These are phyloP conservation scores for Sciurus niger DNA, from an alignment of 2,113 vertebrate species.

Conservation along the genomic window DNA sequence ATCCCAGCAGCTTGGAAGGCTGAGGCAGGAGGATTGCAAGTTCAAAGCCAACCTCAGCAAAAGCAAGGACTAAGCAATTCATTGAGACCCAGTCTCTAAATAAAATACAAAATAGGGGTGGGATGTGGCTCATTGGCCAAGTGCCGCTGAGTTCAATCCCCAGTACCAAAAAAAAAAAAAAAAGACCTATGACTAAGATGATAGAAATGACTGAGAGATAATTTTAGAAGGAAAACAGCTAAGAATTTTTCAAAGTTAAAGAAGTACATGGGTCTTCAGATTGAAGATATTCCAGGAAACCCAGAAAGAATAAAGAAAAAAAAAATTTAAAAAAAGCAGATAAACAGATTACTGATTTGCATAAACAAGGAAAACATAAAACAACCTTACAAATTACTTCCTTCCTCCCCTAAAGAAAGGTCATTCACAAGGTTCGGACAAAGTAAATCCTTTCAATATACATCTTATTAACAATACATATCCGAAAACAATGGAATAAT, in stretches of 20 bases:
- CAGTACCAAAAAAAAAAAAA: no score
- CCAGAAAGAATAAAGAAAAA: neutral
- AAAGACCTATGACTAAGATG: no score
- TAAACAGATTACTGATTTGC: neutral
- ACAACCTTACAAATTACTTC: neutral
- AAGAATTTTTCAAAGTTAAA: conserved; percentile 5
- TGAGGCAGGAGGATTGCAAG: no score
- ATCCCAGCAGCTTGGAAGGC: no score
- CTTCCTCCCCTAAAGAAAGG: neutral
- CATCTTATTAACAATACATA: neutral
- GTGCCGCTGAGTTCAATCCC: no score
- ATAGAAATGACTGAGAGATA: neutral
- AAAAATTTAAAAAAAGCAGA: neutral
- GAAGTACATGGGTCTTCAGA: neutral
- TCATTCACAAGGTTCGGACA: neutral
- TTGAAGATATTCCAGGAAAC: neutral
- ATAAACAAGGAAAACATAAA: neutral
- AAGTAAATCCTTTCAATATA: neutral
- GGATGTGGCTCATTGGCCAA: no score
- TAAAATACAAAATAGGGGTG: no score
- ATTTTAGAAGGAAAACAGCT: neutral
- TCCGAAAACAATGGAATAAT: neutral
- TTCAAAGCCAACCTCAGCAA: no score
- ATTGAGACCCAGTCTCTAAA: no score
- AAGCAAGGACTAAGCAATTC: no score